Percentiles rank a stretch among this genome's conserved stretches.
Evolutionary conservation across 2,797 vertebrate species (phyloP).

Genomic region (Simalia tracyae): DNA sequence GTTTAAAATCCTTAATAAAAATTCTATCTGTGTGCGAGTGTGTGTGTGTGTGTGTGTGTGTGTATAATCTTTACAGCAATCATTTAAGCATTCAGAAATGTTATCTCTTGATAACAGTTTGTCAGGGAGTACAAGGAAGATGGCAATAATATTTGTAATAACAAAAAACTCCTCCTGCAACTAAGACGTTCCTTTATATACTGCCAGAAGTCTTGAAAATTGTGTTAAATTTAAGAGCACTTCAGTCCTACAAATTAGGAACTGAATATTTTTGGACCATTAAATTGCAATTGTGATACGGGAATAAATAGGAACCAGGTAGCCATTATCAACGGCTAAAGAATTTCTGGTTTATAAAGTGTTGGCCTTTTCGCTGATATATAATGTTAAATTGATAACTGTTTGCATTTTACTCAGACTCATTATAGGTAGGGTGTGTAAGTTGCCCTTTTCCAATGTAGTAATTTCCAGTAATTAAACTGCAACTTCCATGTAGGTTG

Average conservation of each 20-base stretch:
- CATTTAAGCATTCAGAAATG: neutral
- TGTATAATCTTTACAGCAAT: neutral
- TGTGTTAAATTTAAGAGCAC: neutral
- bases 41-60: no score
- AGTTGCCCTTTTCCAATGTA: neutral
- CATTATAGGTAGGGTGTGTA: neutral
- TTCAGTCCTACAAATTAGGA: neutral
- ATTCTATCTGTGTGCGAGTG: no score
- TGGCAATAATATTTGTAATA: neutral
- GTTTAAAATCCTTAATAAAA: no score
- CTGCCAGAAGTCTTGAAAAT: neutral
- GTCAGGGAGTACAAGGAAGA: neutral
- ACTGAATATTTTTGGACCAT: neutral
- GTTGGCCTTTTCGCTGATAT: neutral
- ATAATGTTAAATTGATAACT: neutral
- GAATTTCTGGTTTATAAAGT: neutral
- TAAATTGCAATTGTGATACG: neutral
- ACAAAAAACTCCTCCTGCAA: neutral
- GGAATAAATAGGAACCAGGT: neutral
- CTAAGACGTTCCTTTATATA: neutral
- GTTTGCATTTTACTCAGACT: neutral
- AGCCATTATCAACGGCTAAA: neutral
- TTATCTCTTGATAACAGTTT: constrained; percentile 8
- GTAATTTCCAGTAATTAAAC: neutral
- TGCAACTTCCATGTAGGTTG: neutral